Evolutionary conservation across 2,888 invertebrate species (phyloP), one percentile per base, ranked within the genome.

Genomic region (Liopterus haemorrhoidalis): DNA sequence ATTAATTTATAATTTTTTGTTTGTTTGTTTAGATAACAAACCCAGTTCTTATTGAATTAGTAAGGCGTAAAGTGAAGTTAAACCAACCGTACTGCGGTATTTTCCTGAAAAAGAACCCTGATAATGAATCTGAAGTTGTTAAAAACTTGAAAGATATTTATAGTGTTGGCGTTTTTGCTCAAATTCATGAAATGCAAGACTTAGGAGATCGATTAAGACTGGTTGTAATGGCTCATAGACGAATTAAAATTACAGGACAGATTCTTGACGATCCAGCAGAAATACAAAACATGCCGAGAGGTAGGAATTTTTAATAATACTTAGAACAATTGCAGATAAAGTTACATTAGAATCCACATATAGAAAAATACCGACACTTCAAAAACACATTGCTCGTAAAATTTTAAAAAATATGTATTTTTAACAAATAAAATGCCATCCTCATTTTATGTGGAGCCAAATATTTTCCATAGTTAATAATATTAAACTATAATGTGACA

Each of bases 41-140:
- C 70, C 87, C 90, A 30, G 74, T 79, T 41, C 71, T 99, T 42
- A 90, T 94, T 62, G 88, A 92, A 63, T 65, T 99, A 33, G 79
- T 99, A 47, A 76, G 94, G 60, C 79, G 93, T 51, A 97, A 97
- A 73, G 91, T 97, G 0, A 87, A 88, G 66, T 68, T 97, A 11
- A 94, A 94, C 66, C 94, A 95, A 65, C 99, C 99, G 0, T 99
- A 99, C 62, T 85, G 94, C 36, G 99, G 97, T 3, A 85, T 99
- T 37, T 99, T 99, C 64, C 72, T 99, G 56, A 94, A 95, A 61
- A 91, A 85, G 63, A 82, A 84, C 59, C 89, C 91, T 61, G 91
- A 87, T 54, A 88, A 88, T 62, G 89, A 92, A 53, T 73, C 81
- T 0, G 96, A 96, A 62, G 74, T 93, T 12, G 87, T 97, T 1